Base-by-base conservation (phyloP, 2,113 vertebrate species). In the Dermatemys mawii region DNA sequence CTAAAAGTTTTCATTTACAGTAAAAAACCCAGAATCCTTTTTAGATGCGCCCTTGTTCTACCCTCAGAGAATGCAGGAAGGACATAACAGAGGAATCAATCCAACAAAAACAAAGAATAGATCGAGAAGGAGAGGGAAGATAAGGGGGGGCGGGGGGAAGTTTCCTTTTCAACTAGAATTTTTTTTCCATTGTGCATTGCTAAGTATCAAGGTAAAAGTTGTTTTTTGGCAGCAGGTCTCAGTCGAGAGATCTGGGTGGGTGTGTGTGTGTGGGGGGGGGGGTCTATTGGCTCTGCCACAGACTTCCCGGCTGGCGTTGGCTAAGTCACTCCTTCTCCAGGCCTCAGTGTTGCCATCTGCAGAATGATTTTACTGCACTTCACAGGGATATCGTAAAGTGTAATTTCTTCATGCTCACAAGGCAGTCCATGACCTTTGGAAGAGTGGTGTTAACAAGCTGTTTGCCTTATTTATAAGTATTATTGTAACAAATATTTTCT, bases 331-430 rank as follows among this genome's bases (percentile, higher is more conserved):
- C 89, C 27, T 90, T 97, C 93, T 93, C 91, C 60, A 54, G 87
- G 91, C 86, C 94, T 97, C 96, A 91, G 67, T 94, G 97, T 97
- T 94, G 92, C 96, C 85, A 95, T 94, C 90, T 93, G 76, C 76
- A 94, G 94, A 96, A 84, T 81, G 91, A 84, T 96, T 83, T 97
- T 94, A 84, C 91, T 48, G 44, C 54, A 57, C 90, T 92, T 92
- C 93, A 87, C 92, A 4, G 0, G 88, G 24, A 55, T 55, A 17
- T 54, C 29, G 14, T 21, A 3, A 84, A 87, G 92, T 92, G 17
- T 19, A 70, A 70, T 93, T 93, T 76, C 90, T 93, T 93, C 93
- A 78, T 94, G 83, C 90, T 94, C 95, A 89, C 95, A 95, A 96
- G 94, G 93, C 90, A 95, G 86, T 51, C 88, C 84, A 84, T 96